Conservation (phyloP, 2,888 invertebrate species). For the Coelinius sp. region DNA sequence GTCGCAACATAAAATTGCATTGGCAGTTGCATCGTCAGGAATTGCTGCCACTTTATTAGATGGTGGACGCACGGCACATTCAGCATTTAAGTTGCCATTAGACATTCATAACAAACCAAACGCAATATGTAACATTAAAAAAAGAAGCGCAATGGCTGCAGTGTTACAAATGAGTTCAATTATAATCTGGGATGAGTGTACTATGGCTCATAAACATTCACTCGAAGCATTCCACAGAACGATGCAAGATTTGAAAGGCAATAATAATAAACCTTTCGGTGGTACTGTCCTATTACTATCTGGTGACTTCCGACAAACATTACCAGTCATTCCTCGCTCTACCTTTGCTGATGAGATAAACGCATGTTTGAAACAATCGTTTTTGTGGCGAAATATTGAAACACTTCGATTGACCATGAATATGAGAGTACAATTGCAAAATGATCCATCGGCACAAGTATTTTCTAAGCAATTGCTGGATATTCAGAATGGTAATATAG, state of each 20-base stretch:
- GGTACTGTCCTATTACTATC: slow-evolving; percentile 34
- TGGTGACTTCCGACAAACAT: slow-evolving; percentile 38
- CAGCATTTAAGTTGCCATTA: slow-evolving; percentile 47
- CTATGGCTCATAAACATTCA: slow-evolving; percentile 37
- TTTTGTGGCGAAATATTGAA: slow-evolving; percentile 42
- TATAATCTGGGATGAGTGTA: slow-evolving; percentile 39
- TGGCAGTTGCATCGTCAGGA: slow-evolving; percentile 37
- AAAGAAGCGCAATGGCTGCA: too few relatives aligned
- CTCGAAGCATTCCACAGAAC: slow-evolving; percentile 37
- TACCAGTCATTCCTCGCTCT: slow-evolving; percentile 32
- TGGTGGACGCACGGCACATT: slow-evolving; percentile 30
- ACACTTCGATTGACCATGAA: slow-evolving; percentile 49
- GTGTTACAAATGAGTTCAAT: slow-evolving; percentile 53
- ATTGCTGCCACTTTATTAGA: slow-evolving; percentile 35
- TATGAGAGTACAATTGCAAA: slow-evolving; percentile 53
- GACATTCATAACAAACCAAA: slow-evolving; percentile 52
- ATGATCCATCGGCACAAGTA: too few relatives aligned
- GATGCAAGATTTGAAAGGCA: slow-evolving; percentile 30
- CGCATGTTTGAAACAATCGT: slow-evolving; percentile 39
- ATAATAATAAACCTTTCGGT: slow-evolving; percentile 31
- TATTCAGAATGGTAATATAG: too few relatives aligned
- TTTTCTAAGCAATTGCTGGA: too few relatives aligned
- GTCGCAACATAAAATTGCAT: slow-evolving; percentile 34
- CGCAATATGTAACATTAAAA: too few relatives aligned
- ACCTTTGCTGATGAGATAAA: slow-evolving; percentile 35